Evolutionary conservation across 2,888 invertebrate genomes (phyloP).

Genomic region (Clanis bilineata): DNA sequence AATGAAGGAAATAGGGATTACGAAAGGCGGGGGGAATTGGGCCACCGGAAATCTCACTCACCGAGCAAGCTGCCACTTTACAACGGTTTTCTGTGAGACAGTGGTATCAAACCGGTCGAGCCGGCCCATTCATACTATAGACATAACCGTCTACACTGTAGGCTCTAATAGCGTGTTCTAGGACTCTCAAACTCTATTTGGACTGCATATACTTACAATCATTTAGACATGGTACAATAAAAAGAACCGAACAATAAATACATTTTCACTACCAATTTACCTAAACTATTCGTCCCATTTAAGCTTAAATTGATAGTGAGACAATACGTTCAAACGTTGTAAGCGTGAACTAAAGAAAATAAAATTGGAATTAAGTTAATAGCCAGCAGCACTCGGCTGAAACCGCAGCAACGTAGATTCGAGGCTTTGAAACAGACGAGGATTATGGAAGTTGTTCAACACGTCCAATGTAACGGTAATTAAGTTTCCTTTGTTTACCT

Average conservation of each 20-base stretch:
- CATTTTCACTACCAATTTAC: not conserved
- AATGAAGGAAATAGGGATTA: no score
- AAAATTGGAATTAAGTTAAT: constrained; percentile 67
- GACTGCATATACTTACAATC: no score
- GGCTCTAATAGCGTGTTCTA: no score
- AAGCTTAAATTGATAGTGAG: constrained; percentile 40
- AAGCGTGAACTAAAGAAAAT: constrained; percentile 62
- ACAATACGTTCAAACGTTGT: constrained; percentile 49
- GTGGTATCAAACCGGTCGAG: no score
- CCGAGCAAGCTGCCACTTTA: no score
- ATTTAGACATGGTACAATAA: no score
- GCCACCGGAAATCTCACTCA: no score
- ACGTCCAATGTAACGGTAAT: constrained; percentile 14
- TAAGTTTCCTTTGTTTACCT: constrained; percentile 3
- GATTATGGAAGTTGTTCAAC: constrained; percentile 3
- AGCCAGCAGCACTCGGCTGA: constrained; percentile 58
- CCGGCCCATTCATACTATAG: no score
- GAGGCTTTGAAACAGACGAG: constrained; percentile 20
- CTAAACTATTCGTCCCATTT: constrained; percentile 19
- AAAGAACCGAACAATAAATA: not conserved
- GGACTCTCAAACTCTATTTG: no score
- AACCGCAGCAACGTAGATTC: constrained; percentile 47
- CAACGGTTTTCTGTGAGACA: no score
- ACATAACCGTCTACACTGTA: no score
- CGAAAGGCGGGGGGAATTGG: no score